These are phyloP conservation scores for Drosophila infuscata DNA, from an alignment of 2,888 invertebrate species.

Conservation along the genomic window DNA sequence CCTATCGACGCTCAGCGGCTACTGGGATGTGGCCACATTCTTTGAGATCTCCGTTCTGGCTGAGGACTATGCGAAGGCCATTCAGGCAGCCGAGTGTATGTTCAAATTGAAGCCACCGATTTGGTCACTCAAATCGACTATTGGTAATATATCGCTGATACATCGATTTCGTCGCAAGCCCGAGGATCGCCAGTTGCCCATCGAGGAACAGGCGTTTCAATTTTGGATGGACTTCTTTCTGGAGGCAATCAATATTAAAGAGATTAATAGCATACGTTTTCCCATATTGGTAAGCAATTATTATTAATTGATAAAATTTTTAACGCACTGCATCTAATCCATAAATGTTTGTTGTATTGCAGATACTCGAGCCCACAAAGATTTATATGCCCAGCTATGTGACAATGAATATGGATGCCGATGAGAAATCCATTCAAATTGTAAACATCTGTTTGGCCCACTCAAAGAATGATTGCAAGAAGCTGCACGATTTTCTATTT, in stretches of 20 bases:
- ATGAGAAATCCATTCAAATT: conserved; percentile 96
- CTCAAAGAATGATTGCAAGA: conserved; percentile 91
- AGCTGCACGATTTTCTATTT: conserved; percentile 97
- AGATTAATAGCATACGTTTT: conserved; percentile 94
- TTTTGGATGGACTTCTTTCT: conserved; percentile 99
- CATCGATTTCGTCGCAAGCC: conserved; percentile 94
- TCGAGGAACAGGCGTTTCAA: conserved; percentile 95
- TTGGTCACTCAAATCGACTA: conserved; percentile 98
- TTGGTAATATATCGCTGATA: conserved; percentile 97
- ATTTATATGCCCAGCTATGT: conserved; percentile 98
- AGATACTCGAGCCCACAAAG: conserved; percentile 96
- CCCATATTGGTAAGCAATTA: conserved; percentile 86
- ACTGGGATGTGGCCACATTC: conserved; percentile 99
- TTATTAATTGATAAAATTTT: not conserved
- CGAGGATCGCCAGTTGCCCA: conserved; percentile 89
- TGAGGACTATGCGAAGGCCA: conserved; percentile 98
- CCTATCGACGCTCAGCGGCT: conserved; percentile 95
- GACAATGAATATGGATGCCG: conserved; percentile 97
- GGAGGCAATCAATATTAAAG: conserved; percentile 94
- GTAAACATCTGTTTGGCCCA: conserved; percentile 93
- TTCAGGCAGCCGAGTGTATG: conserved; percentile 98
- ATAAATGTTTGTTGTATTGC: conserved; percentile 11
- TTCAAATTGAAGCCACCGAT: conserved; percentile 95
- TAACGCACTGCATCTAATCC: not conserved
- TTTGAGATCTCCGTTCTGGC: conserved; percentile 99